phyloP scores from a whole-genome alignment of 2,888 invertebrate species.

The Thalpophila matura region DNA sequence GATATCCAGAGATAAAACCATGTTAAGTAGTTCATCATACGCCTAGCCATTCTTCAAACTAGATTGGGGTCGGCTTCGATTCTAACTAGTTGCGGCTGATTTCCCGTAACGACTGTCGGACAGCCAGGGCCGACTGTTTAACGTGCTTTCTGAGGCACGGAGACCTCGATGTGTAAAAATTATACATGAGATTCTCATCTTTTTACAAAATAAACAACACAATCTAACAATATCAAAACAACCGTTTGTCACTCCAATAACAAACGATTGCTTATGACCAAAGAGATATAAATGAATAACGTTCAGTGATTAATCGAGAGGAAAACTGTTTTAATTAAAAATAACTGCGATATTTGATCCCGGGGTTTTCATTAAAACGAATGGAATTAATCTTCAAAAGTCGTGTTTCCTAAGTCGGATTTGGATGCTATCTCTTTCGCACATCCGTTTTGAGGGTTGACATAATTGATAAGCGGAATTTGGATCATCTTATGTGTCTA shows the following conservation, averaged over 20 bases:
- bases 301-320: conserved; percentile 65
- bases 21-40: too few species aligned
- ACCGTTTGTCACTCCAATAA: conserved; percentile 47
- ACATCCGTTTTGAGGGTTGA: conserved; percentile 23
- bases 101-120: too few species aligned
- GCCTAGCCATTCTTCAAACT: too few species aligned
- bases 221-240: conserved; percentile 13
- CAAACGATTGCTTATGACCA: conserved; percentile 53
- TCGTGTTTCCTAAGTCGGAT: conserved; percentile 55
- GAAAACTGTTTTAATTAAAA: conserved; percentile 76
- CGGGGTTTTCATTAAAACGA: conserved; percentile 51
- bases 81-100: too few species aligned
- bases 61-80: too few species aligned
- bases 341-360: conserved; percentile 65
- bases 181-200: too few species aligned
- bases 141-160: too few species aligned
- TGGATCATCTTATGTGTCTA: conserved; percentile 26
- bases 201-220: conserved; percentile 4
- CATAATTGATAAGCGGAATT: conserved; percentile 36
- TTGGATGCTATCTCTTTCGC: conserved; percentile 35
- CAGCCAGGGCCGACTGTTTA: too few species aligned
- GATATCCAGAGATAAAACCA: too few species aligned
- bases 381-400: conserved; percentile 59
- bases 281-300: conserved; percentile 62
- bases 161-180: too few species aligned